Base-by-base conservation (phyloP, 2,113 vertebrate species). In the Odocoileus virginianus region DNA sequence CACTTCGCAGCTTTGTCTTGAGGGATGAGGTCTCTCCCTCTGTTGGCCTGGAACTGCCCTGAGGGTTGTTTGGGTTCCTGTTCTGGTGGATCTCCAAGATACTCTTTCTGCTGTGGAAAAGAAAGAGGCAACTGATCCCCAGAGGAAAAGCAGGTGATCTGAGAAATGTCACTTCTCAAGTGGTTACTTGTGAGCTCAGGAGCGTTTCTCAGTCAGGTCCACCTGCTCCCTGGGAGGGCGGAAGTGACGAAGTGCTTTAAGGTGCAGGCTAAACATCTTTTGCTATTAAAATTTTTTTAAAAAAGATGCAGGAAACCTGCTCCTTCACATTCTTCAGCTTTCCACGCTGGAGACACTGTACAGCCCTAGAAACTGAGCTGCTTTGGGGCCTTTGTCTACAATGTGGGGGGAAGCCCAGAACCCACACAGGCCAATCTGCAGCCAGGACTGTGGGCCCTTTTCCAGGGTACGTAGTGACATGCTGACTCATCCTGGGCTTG, bases 401-500 rank as follows among this genome's bases (percentile, higher is more conserved):
- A 47, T 0, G 9, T 23, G 33, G 50, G 17, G 54, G 58, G 76
- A 40, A 97, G 54, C 23, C 14, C 88, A 54, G 83, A 81, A 58
- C 14, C 17, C 14, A n/a, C 7, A 2, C 17, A 30, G 55, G 25
- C 23, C 3, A 3, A 25, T 21, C 30, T 76, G 61, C 36, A 52
- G 33, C 50, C 52, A 25, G 50, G 45, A 25, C 2, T 3, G 47
- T 2, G 1, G 74, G 58, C 50, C 58, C 30, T 30, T 88, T 85
- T 40, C 57, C 27, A 50, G 5, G 64, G 12, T 54, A 8, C 6
- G 9, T 28, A 19, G 45, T 12, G 52, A 30, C 21, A 19, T 30
- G 45, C 76, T 55, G 64, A 76, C 7, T 21, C 17, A 23, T 96
- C 94, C 98, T 86, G 98, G 96, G 93, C 96, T 98, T 99, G 61